Percentiles rank a stretch among this genome's conserved stretches.
Conservation (phyloP, 1,140 invertebrate genomes). For the Stegodyphus mimosarum region DNA sequence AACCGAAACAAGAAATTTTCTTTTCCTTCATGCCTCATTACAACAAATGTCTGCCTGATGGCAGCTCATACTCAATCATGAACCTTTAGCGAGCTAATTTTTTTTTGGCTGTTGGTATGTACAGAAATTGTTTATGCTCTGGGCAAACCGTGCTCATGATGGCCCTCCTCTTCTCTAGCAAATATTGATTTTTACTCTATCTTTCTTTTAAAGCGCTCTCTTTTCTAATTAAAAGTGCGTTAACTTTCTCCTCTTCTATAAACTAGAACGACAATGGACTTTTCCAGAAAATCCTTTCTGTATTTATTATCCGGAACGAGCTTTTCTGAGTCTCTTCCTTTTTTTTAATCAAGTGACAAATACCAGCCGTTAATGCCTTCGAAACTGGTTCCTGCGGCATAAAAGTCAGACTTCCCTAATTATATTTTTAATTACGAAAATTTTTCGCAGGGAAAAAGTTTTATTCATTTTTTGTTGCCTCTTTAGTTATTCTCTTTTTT, state of each 20-base stretch:
- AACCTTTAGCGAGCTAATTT: neutral
- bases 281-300: constrained; percentile 37
- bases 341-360: constrained; percentile 30
- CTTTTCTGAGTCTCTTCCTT: neutral
- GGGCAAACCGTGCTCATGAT: constrained; percentile 49
- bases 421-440: constrained; percentile 58
- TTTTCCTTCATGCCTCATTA: constrained; percentile 38
- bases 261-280: constrained; percentile 48
- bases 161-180: constrained; percentile 11
- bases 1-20: constrained; percentile 2
- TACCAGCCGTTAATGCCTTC: constrained; percentile 33
- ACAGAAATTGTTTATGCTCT: constrained; percentile 49
- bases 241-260: constrained; percentile 48
- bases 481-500: constrained; percentile 1
- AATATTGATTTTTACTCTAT: constrained; percentile 53
- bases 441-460: constrained; percentile 13
- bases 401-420: constrained; percentile 33
- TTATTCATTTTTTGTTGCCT: constrained; percentile 7
- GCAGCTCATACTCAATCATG: constrained; percentile 23
- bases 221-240: constrained; percentile 60
- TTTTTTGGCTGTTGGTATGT: constrained; percentile 9
- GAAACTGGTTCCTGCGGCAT: neutral
- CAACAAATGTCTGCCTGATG: constrained; percentile 33
- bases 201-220: constrained; percentile 51
- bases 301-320: constrained; percentile 55